These are phyloP conservation scores for Monopis laevigella DNA, from an alignment of 2,888 invertebrate genomes.

Conservation along the genomic window DNA sequence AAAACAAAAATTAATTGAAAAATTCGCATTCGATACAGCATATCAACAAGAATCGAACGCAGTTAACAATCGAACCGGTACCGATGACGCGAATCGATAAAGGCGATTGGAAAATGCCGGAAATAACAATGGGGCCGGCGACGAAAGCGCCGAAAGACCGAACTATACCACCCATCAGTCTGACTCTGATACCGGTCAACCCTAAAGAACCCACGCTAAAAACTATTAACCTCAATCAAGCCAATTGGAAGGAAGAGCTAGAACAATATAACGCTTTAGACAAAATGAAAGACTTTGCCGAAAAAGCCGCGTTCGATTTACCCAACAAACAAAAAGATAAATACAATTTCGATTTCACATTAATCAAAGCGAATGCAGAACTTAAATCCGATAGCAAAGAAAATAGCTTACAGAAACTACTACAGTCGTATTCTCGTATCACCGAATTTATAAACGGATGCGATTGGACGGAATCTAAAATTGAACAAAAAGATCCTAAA, in stretches of 20 bases:
- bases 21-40: slow-evolving; percentile 46
- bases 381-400: slow-evolving; percentile 34
- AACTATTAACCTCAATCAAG: slow-evolving; percentile 38
- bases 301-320: slow-evolving; percentile 55
- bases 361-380: slow-evolving; percentile 35
- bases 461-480: slow-evolving; percentile 49
- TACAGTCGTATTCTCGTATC: slow-evolving; percentile 57
- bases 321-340: slow-evolving; percentile 45
- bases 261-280: slow-evolving; percentile 60
- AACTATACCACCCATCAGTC: slow-evolving; percentile 54
- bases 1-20: slow-evolving; percentile 25
- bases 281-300: slow-evolving; percentile 62
- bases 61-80: slow-evolving; percentile 57
- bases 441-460: slow-evolving; percentile 59
- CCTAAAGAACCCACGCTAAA: slow-evolving; percentile 47
- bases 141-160: slow-evolving; percentile 40
- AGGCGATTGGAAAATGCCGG: slow-evolving; percentile 48
- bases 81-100: slow-evolving; percentile 35
- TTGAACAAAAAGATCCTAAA: slow-evolving; percentile 32
- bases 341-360: slow-evolving; percentile 34
- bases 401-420: slow-evolving; percentile 47
- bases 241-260: slow-evolving; percentile 38
- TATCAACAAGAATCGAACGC: slow-evolving; percentile 61
- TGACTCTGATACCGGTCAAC: slow-evolving; percentile 54
- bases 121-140: slow-evolving; percentile 42